A percentile compares a stretch with the other conserved stretches of the same genome.
phyloP scores from a whole-genome alignment of 1,140 invertebrate genomes.

The Meloidogyne hapla region DNA sequence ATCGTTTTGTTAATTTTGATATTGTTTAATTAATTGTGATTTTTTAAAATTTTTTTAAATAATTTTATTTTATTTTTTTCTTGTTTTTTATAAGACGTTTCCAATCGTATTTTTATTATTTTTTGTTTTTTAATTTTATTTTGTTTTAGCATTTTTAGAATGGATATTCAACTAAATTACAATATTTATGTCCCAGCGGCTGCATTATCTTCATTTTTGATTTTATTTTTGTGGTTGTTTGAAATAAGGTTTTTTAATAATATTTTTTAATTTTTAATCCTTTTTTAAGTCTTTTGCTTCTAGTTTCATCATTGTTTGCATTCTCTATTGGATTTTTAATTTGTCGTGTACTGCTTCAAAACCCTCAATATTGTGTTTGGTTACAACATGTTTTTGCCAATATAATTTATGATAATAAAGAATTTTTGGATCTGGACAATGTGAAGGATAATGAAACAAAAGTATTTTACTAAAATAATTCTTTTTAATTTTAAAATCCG shows the following conservation, averaged over 20 bases:
- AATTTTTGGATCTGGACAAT: background rate
- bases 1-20: constrained; percentile 25
- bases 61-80: background rate
- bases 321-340: constrained; percentile 11
- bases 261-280: background rate
- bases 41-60: background rate
- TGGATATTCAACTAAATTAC: background rate
- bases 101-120: background rate
- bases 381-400: constrained; percentile 21
- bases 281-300: constrained; percentile 9
- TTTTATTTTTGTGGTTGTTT: background rate
- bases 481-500: too few species aligned
- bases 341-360: constrained; percentile 8
- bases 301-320: background rate
- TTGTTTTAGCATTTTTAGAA: background rate
- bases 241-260: background rate
- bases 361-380: constrained; percentile 20
- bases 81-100: background rate
- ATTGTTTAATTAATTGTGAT: constrained; percentile 5
- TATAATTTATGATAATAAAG: constrained; percentile 5
- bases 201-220: background rate
- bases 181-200: background rate
- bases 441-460: too few species aligned
- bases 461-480: too few species aligned
- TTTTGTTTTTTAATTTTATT: background rate